phyloP scores from a whole-genome alignment of 2,888 invertebrate species.

The Dolichomitus sp. region DNA sequence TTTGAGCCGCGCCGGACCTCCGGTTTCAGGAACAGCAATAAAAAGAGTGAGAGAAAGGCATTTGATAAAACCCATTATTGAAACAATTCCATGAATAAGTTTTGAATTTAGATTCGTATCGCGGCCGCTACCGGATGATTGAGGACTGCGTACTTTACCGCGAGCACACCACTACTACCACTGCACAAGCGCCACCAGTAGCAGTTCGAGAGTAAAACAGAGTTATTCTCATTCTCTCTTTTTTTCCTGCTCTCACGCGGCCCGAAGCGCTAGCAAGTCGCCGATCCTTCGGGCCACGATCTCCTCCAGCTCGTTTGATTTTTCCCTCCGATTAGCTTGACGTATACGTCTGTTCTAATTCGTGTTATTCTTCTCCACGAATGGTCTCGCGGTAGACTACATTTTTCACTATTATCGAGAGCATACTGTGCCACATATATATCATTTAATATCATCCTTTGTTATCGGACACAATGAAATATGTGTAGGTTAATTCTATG shows the following conservation, averaged over 20 bases:
- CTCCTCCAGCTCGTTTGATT: constrained; percentile 35
- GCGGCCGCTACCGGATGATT: constrained; percentile 53
- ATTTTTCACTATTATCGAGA: constrained; percentile 39
- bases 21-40: not conserved
- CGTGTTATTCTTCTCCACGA: constrained; percentile 43
- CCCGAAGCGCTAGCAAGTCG: constrained; percentile 1
- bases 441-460: constrained; percentile 15
- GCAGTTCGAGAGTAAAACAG: constrained; percentile 1
- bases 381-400: constrained; percentile 6
- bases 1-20: not conserved
- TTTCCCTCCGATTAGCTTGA: constrained; percentile 55
- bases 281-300: constrained; percentile 21
- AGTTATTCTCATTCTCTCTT: not conserved
- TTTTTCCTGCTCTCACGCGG: not conserved
- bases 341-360: constrained; percentile 56
- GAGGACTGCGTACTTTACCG: constrained; percentile 51
- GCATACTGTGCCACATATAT: constrained; percentile 1
- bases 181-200: constrained; percentile 12
- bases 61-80: constrained; percentile 62
- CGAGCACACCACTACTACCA: constrained; percentile 33
- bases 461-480: constrained; percentile 8
- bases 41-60: not conserved
- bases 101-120: constrained; percentile 68
- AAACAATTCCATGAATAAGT: constrained; percentile 69
- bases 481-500: not conserved